Evolutionary conservation across 2,797 vertebrate genomes (phyloP).

Genomic region (Myotis planiceps): DNA sequence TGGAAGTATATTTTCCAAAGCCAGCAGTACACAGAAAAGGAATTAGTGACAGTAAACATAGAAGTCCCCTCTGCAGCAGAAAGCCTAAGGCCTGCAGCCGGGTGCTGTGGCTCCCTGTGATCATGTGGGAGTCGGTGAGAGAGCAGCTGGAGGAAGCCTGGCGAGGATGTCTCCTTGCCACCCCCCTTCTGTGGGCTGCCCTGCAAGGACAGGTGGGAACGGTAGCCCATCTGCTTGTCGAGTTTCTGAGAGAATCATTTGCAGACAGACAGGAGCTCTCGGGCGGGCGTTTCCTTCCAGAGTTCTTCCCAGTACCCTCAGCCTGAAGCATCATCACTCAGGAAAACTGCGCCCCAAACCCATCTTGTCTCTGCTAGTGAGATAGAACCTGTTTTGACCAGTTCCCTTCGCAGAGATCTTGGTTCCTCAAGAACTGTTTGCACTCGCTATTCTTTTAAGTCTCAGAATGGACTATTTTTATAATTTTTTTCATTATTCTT

Average conservation of each 20-base stretch:
- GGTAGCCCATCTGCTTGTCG: background rate
- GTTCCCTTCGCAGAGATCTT: background rate
- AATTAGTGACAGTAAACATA: background rate
- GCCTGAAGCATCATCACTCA: background rate
- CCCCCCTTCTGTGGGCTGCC: background rate
- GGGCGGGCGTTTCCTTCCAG: fast-evolving
- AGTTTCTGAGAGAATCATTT: background rate
- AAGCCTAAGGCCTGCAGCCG: background rate
- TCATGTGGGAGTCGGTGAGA: background rate
- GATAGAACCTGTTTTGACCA: background rate
- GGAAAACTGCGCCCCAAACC: background rate
- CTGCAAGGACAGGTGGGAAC: background rate
- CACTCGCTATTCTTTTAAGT: background rate
- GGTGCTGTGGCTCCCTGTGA: too few relatives aligned
- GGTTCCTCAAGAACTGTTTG: background rate
- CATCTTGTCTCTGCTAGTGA: too few relatives aligned
- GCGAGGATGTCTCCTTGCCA: background rate
- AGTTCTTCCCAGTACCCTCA: background rate
- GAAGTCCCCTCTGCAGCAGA: background rate
- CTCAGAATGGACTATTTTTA: background rate
- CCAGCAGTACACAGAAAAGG: background rate
- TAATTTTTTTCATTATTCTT: background rate
- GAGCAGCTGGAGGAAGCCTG: background rate
- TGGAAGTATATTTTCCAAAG: background rate
- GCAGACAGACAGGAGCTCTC: background rate